Percentiles rank a stretch among this genome's conserved stretches.
These are phyloP conservation scores for Gobio gobio DNA, from an alignment of 2,113 vertebrate genomes.

Conservation along the genomic window DNA sequence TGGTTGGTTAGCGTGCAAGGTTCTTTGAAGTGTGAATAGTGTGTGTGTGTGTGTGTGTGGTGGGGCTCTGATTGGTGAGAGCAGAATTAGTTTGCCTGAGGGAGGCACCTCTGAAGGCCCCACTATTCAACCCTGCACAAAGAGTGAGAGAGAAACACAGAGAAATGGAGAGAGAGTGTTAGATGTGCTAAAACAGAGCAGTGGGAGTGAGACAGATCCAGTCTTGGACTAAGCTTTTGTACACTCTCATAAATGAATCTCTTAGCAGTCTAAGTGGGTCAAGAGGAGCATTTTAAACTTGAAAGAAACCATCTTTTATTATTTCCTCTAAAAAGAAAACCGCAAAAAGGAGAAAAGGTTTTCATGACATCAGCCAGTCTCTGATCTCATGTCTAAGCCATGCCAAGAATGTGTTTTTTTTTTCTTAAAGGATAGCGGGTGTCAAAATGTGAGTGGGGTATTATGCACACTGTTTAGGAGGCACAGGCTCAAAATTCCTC, in stretches of 20 bases:
- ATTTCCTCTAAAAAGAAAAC: slow-evolving; percentile 40
- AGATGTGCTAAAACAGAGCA: slow-evolving; percentile 22
- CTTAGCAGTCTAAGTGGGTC: slow-evolving; percentile 49
- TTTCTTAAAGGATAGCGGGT: background rate
- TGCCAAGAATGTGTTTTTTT: slow-evolving; percentile 53
- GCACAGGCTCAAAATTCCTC: slow-evolving; percentile 7
- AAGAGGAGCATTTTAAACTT: slow-evolving; percentile 54
- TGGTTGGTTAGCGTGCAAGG: slow-evolving; percentile 32
- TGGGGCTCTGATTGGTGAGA: slow-evolving; percentile 57
- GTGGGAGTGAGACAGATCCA: slow-evolving; percentile 21
- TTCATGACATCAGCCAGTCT: slow-evolving; percentile 42
- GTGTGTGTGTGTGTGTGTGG: slow-evolving; percentile 49
- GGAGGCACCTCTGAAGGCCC: slow-evolving; percentile 53
- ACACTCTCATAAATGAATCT: slow-evolving; percentile 61
- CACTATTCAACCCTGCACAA: slow-evolving; percentile 54
- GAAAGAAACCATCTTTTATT: slow-evolving; percentile 53
- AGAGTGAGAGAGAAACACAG: slow-evolving; percentile 28
- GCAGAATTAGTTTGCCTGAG: slow-evolving; percentile 51
- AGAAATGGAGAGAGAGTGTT: slow-evolving; percentile 27
- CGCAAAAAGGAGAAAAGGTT: slow-evolving; percentile 33
- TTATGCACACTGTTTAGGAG: background rate
- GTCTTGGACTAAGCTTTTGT: slow-evolving; percentile 49
- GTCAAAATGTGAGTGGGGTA: background rate
- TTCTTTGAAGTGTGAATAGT: slow-evolving; percentile 65
- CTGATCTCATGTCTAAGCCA: slow-evolving; percentile 59